Evolutionary conservation across 2,888 invertebrate genomes (phyloP).

Genomic region (Calameuta filiformis): DNA sequence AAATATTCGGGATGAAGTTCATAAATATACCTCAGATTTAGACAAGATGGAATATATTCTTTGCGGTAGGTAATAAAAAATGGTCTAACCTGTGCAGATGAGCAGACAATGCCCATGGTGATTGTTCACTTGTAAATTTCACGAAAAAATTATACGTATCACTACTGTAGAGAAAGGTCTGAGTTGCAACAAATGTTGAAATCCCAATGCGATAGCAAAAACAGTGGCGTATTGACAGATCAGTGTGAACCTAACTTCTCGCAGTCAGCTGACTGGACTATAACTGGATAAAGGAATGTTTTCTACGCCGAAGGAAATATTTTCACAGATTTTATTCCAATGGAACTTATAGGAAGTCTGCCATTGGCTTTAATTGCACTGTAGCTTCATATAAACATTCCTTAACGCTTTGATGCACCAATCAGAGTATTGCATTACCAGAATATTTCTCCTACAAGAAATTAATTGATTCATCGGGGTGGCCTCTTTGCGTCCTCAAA

Average conservation of each 20-base stretch:
- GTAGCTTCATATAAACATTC: neutral
- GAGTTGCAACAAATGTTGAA: neutral
- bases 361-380: neutral
- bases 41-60: constrained; percentile 9
- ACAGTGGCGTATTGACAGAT: constrained; percentile 34
- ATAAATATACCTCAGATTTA: neutral
- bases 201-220: constrained; percentile 18
- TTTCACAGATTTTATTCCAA: neutral
- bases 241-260: constrained; percentile 27
- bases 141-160: neutral
- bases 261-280: constrained; percentile 35
- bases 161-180: neutral
- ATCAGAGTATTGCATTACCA: neutral
- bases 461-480: neutral
- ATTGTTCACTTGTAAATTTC: neutral
- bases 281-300: neutral
- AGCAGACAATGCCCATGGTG: constrained; percentile 58
- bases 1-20: neutral
- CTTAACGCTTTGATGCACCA: neutral
- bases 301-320: neutral
- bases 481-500: neutral
- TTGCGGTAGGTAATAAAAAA: constrained; percentile 5
- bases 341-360: neutral
- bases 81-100: constrained; percentile 55
- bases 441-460: neutral